Base-by-base conservation (phyloP, 2,888 invertebrate genomes). In the Diogma glabrata region DNA sequence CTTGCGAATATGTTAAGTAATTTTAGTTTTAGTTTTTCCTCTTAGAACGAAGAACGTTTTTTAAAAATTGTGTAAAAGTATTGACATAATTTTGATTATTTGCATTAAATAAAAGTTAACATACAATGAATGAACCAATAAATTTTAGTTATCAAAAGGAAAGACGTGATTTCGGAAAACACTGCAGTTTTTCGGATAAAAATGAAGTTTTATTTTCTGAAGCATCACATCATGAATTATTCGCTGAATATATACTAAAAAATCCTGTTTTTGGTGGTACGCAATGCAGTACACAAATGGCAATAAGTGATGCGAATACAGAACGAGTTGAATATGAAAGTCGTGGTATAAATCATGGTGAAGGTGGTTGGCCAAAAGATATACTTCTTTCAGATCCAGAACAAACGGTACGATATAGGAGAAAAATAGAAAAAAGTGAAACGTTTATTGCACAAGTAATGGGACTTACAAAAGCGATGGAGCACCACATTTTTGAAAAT, bases 311-410 rank as follows among this genome's bases (percentile, higher is more conserved):
- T 16, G 59, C 62, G 51, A 60, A 63, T 50, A 70, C 70, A 1
- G 68, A 67, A 9, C 67, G 67, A 59, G 65, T 65, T 0, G 57
- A 59, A 2, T 59, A 52, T 7, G 57, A 53, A 1, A 57, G 60
- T 5, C 73, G 73, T 54, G 82, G 84, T 9, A 75, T 88, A 63
- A 77, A 77, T 58, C 89, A 90, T 64, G 72, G 72, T 12, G 89
- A 89, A 67, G 89, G 89, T 53, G 89, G 88, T 16, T 90, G 89
- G 89, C 87, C 89, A 2, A 81, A 81, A 60, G 89, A 90, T 57
- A 71, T 82, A 9, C 78, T 79, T 56, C 65, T 71, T 53, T 67
- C 72, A 46, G 80, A 81, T 60, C 75, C 81, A 57, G 89, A 90
- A 58, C 82, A 83, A 61, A 78, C 83, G 8, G 64, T 74, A 38